Evolutionary conservation across 2,888 invertebrate genomes (phyloP), one percentile per base, ranked within the genome.

Genomic region (Melanchra persicariae): DNA sequence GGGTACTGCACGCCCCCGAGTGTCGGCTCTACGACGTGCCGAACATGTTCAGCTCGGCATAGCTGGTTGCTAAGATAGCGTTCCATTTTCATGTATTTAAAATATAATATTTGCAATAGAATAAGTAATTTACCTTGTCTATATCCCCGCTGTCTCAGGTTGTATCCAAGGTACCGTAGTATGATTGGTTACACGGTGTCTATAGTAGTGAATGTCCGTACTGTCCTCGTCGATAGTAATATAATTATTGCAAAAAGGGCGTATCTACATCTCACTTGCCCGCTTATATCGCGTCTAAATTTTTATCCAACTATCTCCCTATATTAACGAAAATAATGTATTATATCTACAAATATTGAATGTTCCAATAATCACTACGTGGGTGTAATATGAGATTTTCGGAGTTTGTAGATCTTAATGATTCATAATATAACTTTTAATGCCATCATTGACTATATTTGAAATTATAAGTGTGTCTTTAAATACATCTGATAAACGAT

Each of bases 271-370:
- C 72, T 83, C 77, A 57, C 84, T 61, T 67, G 84, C 88, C 87
- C 88, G 87, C 87, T 87, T 87, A 79, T 83, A 81, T 80, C 72
- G 75, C 82, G 74, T 87, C 82, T 81, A 84, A 87, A 82, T 74
- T 83, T 83, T 85, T 82, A 84, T 87, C 80, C 76, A 86, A 81
- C 34, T 74, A 78, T 85, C 78, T 86, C 75, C 79, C 79, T 84
- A 80, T 83, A 86, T 79, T 81, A 83, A 78, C 72, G 77, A 75
- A 84, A 79, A 77, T 75, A 84, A 83, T 87, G 78, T 77, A 83
- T 80, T 82, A 79, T 83, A 82, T 81, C 64, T 77, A 71, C 74
- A 75, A 79, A 76, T 84, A 79, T 83, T 82, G 71, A 84, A 81
- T 79, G 77, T 85, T 84, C 70, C 68, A 80, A 83, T 65, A 73